Conservation (phyloP, 2,888 invertebrate species). For the Clunio marinus region DNA sequence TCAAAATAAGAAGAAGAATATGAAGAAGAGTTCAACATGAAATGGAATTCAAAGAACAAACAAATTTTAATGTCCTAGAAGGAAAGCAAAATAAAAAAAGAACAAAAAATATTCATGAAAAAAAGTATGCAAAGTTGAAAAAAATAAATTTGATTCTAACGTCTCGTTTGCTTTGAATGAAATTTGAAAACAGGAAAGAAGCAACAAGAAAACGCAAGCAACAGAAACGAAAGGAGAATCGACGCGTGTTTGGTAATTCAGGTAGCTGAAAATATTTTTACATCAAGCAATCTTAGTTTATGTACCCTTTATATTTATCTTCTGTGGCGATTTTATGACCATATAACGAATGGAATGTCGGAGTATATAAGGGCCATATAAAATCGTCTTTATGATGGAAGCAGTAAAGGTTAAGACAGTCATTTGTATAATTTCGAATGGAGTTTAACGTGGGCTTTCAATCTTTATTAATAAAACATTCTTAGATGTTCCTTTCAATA, state of each 20-base stretch:
- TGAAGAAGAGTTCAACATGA: no score
- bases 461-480: no score
- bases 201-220: not conserved
- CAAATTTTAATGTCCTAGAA: no score
- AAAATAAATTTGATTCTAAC: slow-evolving; percentile 4
- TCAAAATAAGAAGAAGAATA: no score
- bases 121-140: slow-evolving; percentile 8
- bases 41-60: no score
- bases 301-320: slow-evolving; percentile 18
- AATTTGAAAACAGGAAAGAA: slow-evolving; percentile 6
- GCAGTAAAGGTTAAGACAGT: slow-evolving; percentile 34
- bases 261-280: slow-evolving; percentile 43
- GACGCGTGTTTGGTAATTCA: slow-evolving; percentile 47
- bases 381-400: slow-evolving; percentile 36
- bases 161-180: slow-evolving; percentile 33
- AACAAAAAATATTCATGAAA: not conserved
- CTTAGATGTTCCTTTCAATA: not conserved
- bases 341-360: slow-evolving; percentile 37
- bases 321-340: slow-evolving; percentile 36
- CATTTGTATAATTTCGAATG: slow-evolving; percentile 15
- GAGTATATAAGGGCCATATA: slow-evolving; percentile 16
- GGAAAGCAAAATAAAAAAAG: not conserved
- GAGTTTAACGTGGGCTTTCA: slow-evolving; percentile 15
- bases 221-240: slow-evolving; percentile 43
- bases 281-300: slow-evolving; percentile 23